Evolutionary conservation across 2,113 vertebrate genomes (phyloP), one percentile per base, ranked within the genome.

Genomic region (Procavia capensis): DNA sequence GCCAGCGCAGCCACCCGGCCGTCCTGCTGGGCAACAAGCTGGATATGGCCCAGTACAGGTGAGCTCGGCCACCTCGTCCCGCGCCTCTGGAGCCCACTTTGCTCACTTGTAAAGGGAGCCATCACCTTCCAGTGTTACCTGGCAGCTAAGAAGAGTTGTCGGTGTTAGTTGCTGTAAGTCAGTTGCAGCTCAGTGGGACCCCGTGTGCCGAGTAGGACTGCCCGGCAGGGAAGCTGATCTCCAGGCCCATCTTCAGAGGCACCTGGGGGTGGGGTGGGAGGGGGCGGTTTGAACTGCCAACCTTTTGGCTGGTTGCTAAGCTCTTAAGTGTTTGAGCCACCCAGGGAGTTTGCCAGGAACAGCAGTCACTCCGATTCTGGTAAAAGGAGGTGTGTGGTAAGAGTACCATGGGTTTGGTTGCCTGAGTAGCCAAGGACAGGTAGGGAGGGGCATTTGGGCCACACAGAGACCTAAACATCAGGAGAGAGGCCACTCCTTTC

Each of bases 1-100:
- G 98, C 4, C 99, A 98, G 90, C 98, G 95, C 1, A 14, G 76
- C 90, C 93, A 95, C 45, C 99, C 99, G 0, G 94, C 99, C 72
- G 97, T 99, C 90, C 98, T 99, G 91, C 97, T 99, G 97, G 99
- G 99, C n/a, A 99, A 99, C 98, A 99, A 99, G 97, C 97, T 99
- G 97, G 99, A 99, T 97, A 99, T 99, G 99, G 99, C 99, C 92
- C 98, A 99, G 98, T 99, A 99, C 98, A 99, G 99, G 99, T 99
- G 97, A 50, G 0, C 6, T 0, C 0, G 0, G 75, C 2, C 6
- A 1, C 9, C 14, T n/a, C 1, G 19, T 10, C 80, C 16, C 75
- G 24, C 29, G 0, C 3, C 36, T 39, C 88, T 10, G 0, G 36
- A 59, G 81, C 50, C 25, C 6, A 4, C 54, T 29, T 24, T 13